phyloP scores from a whole-genome alignment of 2,888 invertebrate genomes.

The Yponomeuta malinellus region DNA sequence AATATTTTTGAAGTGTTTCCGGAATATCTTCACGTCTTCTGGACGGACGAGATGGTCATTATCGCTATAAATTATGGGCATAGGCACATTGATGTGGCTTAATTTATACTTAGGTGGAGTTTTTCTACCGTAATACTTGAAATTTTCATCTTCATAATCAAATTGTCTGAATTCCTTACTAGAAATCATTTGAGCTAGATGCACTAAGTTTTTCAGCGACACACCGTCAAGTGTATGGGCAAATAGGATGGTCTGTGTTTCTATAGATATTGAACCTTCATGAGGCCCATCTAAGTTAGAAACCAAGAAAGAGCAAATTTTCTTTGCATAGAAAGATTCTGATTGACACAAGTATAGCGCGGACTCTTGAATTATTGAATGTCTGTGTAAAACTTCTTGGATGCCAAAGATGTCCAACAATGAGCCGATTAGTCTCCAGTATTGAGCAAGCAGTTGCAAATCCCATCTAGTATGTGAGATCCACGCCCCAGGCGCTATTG shows the following conservation, averaged over 20 bases:
- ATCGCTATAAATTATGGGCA: background rate
- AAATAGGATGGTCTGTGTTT: background rate
- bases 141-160: slow-evolving; percentile 8
- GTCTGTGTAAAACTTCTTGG: slow-evolving; percentile 7
- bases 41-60: background rate
- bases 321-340: background rate
- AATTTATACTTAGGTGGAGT: slow-evolving; percentile 9
- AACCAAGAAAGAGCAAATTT: background rate
- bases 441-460: background rate
- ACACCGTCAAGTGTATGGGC: slow-evolving; percentile 5
- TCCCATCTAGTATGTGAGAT: background rate
- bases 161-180: background rate
- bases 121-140: background rate
- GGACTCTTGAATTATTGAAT: slow-evolving; percentile 7
- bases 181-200: background rate
- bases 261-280: background rate
- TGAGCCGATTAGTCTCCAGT: background rate
- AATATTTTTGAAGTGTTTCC: slow-evolving; percentile 3
- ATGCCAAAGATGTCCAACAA: background rate
- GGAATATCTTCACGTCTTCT: background rate
- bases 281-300: background rate
- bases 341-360: background rate
- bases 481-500: background rate
- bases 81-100: background rate
- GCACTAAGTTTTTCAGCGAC: background rate